Evolutionary conservation across 2,888 invertebrate genomes (phyloP), one percentile per base, ranked within the genome.

Genomic region (Phrixothrix hirtus): DNA sequence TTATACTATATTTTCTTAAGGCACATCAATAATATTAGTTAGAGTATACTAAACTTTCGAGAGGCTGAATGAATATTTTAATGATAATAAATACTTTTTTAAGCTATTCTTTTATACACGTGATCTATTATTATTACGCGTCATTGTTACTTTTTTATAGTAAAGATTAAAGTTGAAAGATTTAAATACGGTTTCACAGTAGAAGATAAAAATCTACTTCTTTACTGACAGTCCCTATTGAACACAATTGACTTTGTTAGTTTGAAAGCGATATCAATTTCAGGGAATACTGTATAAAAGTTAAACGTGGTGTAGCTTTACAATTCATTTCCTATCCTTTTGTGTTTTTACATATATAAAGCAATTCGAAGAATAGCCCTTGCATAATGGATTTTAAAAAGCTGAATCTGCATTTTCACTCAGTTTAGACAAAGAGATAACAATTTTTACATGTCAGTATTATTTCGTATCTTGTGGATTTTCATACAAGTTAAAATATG

Each of bases 361-460:
- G 29, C 38, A 38, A 21, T 32, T 36, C 34, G 25, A 41, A 48
- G 48, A 41, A 41, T 30, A 36, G 48, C 32, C n/a, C 34, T 31
- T 38, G 50, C 50, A 43, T 43, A 43, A 50, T 50, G 50, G 43
- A 50, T 44, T 38, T 38, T 43, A 27, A 50, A 43, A 49, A 49
- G 50, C 21, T 32, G 38, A 51, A 45, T 39, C 45, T 39, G 45
- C 41, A 34, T 39, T 52, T 52, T 41, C 39, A 26, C 15, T 35
- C 35, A 36, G 16, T 17, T 21, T 45, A 52, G 39, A 52, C 45
- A 52, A 39, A 44, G 34, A 51, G 36, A 39, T 42, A 27, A 47
- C 42, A 53, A 47, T 53, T 53, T 53, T 47, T 53, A 53, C 47
- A 37, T 47, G 53, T 47, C 53, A 53, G 47, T 42, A 39, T 37